A percentile compares a stretch with the other conserved stretches of the same genome.
Conservation (phyloP, 2,888 invertebrate genomes). For the Drosophila meridionalis region DNA sequence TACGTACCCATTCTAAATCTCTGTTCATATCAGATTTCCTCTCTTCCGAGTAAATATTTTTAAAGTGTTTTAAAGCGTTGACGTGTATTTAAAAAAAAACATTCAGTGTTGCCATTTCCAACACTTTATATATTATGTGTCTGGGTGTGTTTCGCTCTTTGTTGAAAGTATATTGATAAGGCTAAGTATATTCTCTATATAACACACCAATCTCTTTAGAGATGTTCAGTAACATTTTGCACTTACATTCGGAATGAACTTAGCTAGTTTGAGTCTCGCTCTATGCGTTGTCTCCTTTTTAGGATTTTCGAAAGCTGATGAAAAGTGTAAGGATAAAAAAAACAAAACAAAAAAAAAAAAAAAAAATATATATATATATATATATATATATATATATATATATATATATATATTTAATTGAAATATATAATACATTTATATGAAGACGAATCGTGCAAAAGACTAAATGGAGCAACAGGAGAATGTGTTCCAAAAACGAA, state of each 20-base stretch:
- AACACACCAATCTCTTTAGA: neutral
- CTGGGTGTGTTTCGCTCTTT: neutral
- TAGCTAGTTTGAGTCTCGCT: neutral
- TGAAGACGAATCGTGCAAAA: neutral
- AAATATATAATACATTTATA: no score
- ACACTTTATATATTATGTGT: neutral
- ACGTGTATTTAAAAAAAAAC: no score
- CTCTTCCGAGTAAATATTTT: no score
- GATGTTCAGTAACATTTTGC: neutral
- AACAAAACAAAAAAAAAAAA: no score
- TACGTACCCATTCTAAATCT: no score
- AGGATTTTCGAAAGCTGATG: neutral
- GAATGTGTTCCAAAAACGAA: neutral
- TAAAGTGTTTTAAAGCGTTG: no score
- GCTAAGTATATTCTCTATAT: neutral
- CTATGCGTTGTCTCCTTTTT: neutral
- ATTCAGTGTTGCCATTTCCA: no score
- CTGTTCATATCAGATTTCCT: no score
- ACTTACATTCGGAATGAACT: neutral
- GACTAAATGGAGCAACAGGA: slow-evolving; percentile 10
- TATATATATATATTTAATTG: neutral
- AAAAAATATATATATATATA: neutral
- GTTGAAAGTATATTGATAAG: neutral
- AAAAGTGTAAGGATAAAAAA: neutral
- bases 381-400: neutral